Conservation (phyloP, 2,113 vertebrate species). For the Otis tarda region DNA sequence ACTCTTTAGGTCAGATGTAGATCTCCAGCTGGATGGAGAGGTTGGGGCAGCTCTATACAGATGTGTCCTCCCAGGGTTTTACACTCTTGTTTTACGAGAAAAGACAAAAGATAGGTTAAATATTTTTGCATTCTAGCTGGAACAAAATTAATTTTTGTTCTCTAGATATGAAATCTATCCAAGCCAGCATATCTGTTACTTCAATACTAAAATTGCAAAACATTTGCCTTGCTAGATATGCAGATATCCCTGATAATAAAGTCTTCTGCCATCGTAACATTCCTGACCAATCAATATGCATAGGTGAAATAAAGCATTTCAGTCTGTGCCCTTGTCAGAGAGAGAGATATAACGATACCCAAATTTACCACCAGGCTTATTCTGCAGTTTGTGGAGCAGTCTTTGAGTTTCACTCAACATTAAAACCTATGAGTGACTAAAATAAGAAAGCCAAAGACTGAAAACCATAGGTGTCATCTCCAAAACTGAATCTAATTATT, state of each 20-base stretch:
- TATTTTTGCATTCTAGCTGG: not conserved
- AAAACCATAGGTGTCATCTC: not conserved
- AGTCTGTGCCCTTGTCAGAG: not conserved
- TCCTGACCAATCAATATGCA: not conserved
- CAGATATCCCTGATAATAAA: not conserved
- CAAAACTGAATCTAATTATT: not conserved
- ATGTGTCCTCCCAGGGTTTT: not conserved
- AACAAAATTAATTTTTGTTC: not conserved
- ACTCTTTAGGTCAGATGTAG: not conserved
- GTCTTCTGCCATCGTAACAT: accelerated
- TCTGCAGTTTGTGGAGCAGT: not conserved
- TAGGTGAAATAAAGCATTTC: not conserved
- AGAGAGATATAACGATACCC: not conserved
- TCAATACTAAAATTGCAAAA: not conserved
- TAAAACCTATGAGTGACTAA: not conserved
- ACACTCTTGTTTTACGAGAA: not conserved
- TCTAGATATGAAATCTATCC: not conserved
- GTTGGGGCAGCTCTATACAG: accelerated
- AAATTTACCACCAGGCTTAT: accelerated
- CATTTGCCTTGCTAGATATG: not conserved
- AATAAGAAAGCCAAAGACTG: not conserved
- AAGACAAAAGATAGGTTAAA: not conserved
- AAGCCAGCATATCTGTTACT: accelerated
- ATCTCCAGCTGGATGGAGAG: not conserved
- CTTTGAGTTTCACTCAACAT: not conserved